Base-by-base conservation (phyloP, 2,113 vertebrate genomes). In the Forbesichthys agassizii region DNA sequence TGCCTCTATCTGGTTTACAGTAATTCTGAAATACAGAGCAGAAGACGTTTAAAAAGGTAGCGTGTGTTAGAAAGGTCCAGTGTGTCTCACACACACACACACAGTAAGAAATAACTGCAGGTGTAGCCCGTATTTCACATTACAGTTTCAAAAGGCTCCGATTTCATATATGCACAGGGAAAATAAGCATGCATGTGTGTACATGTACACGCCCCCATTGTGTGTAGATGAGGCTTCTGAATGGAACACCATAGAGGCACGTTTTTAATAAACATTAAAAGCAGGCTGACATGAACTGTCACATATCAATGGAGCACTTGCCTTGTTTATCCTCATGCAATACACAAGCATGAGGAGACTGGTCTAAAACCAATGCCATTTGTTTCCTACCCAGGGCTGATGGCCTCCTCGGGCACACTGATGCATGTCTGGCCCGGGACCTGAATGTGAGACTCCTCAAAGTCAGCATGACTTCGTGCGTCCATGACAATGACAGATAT, bases 401-500 rank as follows among this genome's bases (percentile, higher is more conserved):
- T 86, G 51, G 95, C 94, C 86, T 99, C 97, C 83, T 98, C 95
- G 60, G 98, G 96, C 64, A 99, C 94, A 2, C 93, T 95, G 88
- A 99, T 87, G 60, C 85, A 92, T 46, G 9, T 88, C 77, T 91
- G 90, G 14, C 71, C 61, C 10, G 95, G 94, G 71, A 94, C 85
- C 72, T 87, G 88, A 81, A 99, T 95, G 79, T 91, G 94, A 5
- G 98, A 99, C 78, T 96, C 94, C 72, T 94, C 92, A 80, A 95
- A 97, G 90, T 98, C 95, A 33, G 75, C 89, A 9, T 74, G 20
- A 84, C 69, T 91, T 33, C 98, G 94, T 18, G 95, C 93, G 75
- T 99, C 98, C 97, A 99, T 96, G 79, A 99, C 94, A 70, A 98
- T 93, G 69, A 96, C 53, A 54, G 92, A 92, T 46, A 92, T 93